phyloP scores from a whole-genome alignment of 2,113 vertebrate genomes.

The Proterorhinus semilunaris region DNA sequence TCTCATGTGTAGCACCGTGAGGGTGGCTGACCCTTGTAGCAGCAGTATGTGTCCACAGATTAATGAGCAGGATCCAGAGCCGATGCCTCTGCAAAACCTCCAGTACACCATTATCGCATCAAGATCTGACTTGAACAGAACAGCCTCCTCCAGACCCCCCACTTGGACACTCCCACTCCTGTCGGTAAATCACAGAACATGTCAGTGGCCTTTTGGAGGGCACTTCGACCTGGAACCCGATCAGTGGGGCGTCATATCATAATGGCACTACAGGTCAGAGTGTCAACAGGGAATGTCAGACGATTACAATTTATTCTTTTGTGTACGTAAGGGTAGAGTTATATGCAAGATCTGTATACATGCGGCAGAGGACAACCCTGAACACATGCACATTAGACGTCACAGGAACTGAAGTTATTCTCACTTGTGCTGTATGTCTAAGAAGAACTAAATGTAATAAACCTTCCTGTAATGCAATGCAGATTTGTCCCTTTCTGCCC shows the following conservation, averaged over 20 bases:
- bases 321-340: too few relatives aligned
- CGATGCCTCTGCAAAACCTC: slow-evolving; percentile 12
- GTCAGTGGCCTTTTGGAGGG: slow-evolving; percentile 30
- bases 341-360: too few relatives aligned
- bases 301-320: background rate
- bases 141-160: slow-evolving; percentile 9
- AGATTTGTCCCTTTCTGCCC: too few relatives aligned
- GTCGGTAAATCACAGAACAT: slow-evolving; percentile 14
- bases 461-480: too few relatives aligned
- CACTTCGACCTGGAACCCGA: slow-evolving; percentile 33
- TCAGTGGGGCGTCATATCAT: slow-evolving; percentile 10
- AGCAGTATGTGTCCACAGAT: slow-evolving; percentile 47
- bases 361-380: too few relatives aligned
- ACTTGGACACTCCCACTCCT: background rate
- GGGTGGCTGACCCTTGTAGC: slow-evolving; percentile 34
- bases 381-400: too few relatives aligned
- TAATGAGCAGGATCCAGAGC: slow-evolving; percentile 49
- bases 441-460: too few relatives aligned
- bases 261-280: background rate
- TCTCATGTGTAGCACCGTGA: slow-evolving; percentile 47
- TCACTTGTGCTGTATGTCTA: too few relatives aligned
- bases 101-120: slow-evolving; percentile 29
- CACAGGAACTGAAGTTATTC: too few relatives aligned
- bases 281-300: background rate
- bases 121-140: slow-evolving; percentile 17